Percentiles rank a stretch among this genome's conserved stretches.
phyloP scores from a whole-genome alignment of 2,113 vertebrate genomes.

The Vulpes vulpes region DNA sequence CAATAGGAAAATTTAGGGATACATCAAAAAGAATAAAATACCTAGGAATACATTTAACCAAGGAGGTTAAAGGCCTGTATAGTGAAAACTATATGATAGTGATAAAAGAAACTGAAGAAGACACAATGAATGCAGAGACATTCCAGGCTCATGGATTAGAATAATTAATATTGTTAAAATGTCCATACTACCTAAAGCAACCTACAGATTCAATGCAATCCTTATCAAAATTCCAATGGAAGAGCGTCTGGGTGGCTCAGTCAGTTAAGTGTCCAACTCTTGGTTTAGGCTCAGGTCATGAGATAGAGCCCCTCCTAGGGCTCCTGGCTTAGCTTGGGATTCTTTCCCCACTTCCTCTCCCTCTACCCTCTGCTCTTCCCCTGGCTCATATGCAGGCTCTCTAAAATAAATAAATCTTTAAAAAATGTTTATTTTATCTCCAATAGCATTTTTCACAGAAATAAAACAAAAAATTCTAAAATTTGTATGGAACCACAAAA shows the following conservation, averaged over 20 bases:
- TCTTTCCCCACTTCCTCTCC: background rate
- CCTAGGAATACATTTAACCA: conserved; percentile 2
- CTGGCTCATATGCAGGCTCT: background rate
- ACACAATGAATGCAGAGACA: background rate
- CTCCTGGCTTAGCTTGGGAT: background rate
- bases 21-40: background rate
- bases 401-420: background rate
- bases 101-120: background rate
- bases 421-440: background rate
- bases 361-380: background rate
- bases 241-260: background rate
- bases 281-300: background rate
- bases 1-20: background rate
- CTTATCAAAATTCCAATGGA: background rate
- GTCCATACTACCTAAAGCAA: background rate
- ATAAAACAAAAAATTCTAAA: background rate
- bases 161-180: background rate
- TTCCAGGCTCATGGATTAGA: background rate
- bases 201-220: background rate
- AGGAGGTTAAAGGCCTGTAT: background rate
- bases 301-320: background rate
- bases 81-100: background rate
- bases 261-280: background rate
- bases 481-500: background rate
- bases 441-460: background rate